Conservation (phyloP, 2,797 vertebrate species). For the Phalloptychus januarius region DNA sequence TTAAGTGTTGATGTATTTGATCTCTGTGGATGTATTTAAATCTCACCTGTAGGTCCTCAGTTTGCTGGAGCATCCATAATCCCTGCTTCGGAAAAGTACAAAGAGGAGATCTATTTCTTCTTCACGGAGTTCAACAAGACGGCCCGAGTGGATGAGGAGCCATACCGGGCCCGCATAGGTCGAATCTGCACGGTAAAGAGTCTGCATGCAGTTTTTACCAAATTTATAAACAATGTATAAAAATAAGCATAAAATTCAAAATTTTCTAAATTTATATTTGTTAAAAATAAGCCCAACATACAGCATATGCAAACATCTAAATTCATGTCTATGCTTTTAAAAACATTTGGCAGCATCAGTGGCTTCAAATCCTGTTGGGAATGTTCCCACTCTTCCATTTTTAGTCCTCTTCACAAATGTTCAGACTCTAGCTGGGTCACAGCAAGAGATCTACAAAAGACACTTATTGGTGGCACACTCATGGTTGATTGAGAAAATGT, state of each 20-base stretch:
- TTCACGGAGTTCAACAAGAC: slow-evolving; percentile 85
- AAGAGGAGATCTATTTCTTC: slow-evolving; percentile 86
- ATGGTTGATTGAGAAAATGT: background rate
- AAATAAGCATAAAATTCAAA: background rate
- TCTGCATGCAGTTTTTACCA: background rate
- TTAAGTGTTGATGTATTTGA: background rate
- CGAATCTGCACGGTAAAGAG: slow-evolving; percentile 81
- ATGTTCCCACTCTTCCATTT: background rate
- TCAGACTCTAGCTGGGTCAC: background rate
- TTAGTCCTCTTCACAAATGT: background rate
- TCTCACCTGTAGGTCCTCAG: slow-evolving; percentile 75
- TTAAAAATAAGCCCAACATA: background rate
- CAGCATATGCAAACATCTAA: background rate
- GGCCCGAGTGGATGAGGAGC: slow-evolving; percentile 81
- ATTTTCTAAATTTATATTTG: background rate
- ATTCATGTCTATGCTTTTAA: background rate
- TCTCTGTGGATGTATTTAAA: slow-evolving; percentile 3
- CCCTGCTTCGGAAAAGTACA: slow-evolving; percentile 67
- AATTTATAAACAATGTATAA: background rate
- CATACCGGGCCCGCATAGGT: slow-evolving; percentile 80
- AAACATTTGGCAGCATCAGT: background rate
- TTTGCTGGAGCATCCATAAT: slow-evolving; percentile 83
- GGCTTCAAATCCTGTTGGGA: background rate
- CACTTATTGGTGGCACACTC: no score
- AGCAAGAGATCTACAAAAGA: background rate